Evolutionary conservation across 2,113 vertebrate species (phyloP), one percentile per base, ranked within the genome.

Genomic region (Brachypteracias leptosomus): DNA sequence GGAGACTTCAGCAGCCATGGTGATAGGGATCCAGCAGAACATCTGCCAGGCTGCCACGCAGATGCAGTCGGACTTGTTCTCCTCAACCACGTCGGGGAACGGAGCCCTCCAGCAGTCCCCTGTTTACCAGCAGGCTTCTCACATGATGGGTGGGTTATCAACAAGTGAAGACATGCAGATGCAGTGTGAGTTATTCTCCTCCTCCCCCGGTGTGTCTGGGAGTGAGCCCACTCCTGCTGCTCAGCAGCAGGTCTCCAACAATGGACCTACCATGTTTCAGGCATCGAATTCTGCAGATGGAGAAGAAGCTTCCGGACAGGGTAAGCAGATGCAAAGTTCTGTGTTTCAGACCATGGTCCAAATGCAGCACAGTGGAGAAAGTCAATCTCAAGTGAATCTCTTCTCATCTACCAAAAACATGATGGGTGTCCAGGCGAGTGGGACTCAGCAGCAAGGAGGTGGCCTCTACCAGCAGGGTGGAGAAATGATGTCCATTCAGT

Each of bases 401-500:
- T 97, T 99, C 98, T 98, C 99, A 89, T 97, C 98, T 95, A 91
- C 98, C 9, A 98, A 98, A 88, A 95, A 52, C 79, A 98, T 98
- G 97, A 98, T 98, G 93, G 94, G 89, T 20, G 98, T 98, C 62
- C 98, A 98, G 91, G 96, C 93, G 59, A 91, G 95, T 13, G 96
- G 97, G 65, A 91, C 95, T 20, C 98, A 98, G 74, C 99, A 99
- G 46, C 99, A 99, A 95, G 98, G 98, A 16, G 97, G 97, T n/a
- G 95, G 97, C 29, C 97, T 99, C 33, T 99, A 99, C 96, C 99
- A 99, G 81, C 99, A 99, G 58, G 97, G 98, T 1, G 99, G 97
- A 83, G 99, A 99, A 52, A 98, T 99, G 38, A 98, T 99, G 81
- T 98, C 99, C 2, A 98, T 99, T 94, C 99, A 99, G 94, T 98